Percentiles rank a stretch among this genome's conserved stretches.
phyloP scores from a whole-genome alignment of 2,888 invertebrate species.

The Stramonita haemastoma region DNA sequence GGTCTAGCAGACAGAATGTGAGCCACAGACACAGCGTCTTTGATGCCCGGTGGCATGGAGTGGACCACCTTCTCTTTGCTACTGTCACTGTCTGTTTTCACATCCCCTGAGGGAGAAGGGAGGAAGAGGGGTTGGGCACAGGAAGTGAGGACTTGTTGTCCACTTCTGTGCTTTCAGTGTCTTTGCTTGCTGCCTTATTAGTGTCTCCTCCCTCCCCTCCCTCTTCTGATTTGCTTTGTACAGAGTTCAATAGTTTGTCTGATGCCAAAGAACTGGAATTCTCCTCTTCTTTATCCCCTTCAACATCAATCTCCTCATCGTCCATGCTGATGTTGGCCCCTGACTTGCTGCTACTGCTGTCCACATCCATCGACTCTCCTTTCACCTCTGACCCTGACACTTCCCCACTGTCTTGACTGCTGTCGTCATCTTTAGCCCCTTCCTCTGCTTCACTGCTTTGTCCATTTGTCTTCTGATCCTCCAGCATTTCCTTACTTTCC shows the following conservation, averaged over 20 bases:
- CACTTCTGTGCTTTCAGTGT: constrained; percentile 26
- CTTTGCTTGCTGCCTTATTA: constrained; percentile 36
- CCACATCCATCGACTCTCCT: constrained; percentile 49
- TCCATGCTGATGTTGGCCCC: constrained; percentile 54
- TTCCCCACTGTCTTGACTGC: constrained; percentile 47
- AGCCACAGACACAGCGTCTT: constrained; percentile 49
- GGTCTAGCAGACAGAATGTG: constrained; percentile 49
- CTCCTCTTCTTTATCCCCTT: constrained; percentile 57
- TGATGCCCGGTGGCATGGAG: constrained; percentile 39
- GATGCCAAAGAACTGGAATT: constrained; percentile 39
- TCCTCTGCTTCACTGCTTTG: constrained; percentile 11
- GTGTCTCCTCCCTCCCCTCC: background rate
- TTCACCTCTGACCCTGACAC: constrained; percentile 46
- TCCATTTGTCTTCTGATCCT: background rate
- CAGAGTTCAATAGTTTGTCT: constrained; percentile 36
- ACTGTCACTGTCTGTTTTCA: constrained; percentile 2
- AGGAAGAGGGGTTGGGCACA: background rate
- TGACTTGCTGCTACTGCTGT: constrained; percentile 36
- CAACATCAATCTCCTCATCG: constrained; percentile 64
- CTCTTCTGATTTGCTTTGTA: background rate
- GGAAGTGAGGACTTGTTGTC: background rate
- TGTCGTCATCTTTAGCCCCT: constrained; percentile 40
- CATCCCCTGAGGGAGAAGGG: background rate
- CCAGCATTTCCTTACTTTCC: background rate
- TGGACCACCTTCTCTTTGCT: constrained; percentile 27